These are phyloP conservation scores for Ptychadena robeensis DNA, from an alignment of 2,797 vertebrate genomes.

Conservation along the genomic window DNA sequence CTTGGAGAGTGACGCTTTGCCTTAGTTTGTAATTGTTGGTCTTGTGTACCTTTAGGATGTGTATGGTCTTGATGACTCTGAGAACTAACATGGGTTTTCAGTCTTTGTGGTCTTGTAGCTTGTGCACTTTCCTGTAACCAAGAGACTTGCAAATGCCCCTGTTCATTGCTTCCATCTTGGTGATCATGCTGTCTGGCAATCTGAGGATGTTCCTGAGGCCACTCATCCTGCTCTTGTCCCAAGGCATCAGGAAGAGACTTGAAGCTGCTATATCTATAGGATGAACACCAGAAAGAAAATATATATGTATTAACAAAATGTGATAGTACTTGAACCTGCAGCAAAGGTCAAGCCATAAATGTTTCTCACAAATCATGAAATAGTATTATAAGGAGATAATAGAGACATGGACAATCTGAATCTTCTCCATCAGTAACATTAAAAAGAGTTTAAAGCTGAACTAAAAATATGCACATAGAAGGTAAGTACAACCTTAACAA, in stretches of 20 bases:
- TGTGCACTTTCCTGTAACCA: conserved; percentile 5
- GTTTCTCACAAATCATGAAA: neutral
- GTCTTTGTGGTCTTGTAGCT: neutral
- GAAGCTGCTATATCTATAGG: conserved; percentile 75
- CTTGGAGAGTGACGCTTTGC: neutral
- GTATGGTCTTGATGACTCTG: neutral
- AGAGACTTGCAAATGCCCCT: neutral
- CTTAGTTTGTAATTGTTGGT: neutral
- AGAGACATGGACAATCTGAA: neutral
- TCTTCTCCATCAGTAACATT: too few relatives aligned
- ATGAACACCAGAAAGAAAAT: neutral
- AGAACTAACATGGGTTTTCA: neutral
- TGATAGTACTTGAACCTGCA: neutral
- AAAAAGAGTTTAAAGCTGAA: too few relatives aligned
- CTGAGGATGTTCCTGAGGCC: neutral
- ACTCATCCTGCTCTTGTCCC: conserved; percentile 63
- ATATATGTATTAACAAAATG: neutral
- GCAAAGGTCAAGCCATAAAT: neutral
- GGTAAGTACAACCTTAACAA: too few relatives aligned
- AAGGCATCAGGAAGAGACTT: conserved; percentile 73
- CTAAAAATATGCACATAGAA: too few relatives aligned
- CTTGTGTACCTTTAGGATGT: neutral
- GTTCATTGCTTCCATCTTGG: neutral
- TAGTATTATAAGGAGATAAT: neutral
- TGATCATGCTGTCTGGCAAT: conserved; percentile 1